phyloP scores from a whole-genome alignment of 53 echinoderm and acorn worm species.

The Stichopus horrens region DNA sequence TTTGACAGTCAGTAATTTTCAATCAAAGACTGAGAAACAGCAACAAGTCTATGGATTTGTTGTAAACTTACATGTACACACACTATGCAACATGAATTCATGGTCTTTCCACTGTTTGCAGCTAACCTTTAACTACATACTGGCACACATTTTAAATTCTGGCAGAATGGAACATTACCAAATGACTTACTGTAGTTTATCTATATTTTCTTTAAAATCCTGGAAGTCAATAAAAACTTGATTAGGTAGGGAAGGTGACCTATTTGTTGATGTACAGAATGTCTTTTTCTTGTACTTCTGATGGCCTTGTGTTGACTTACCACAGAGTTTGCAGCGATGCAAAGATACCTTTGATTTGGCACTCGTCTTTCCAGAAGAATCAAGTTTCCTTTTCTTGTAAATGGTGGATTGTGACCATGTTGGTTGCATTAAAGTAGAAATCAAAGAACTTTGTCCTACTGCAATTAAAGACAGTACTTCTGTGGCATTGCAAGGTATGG shows the following conservation, averaged over 20 bases:
- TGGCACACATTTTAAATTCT: too few species aligned
- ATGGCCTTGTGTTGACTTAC: background rate
- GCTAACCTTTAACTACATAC: too few species aligned
- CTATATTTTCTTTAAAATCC: conserved; percentile 5
- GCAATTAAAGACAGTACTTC: too few species aligned
- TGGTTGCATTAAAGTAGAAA: background rate
- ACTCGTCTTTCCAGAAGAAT: background rate
- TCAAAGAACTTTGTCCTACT: background rate
- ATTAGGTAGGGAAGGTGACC: background rate
- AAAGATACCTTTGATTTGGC: background rate
- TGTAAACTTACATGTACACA: too few species aligned
- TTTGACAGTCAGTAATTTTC: too few species aligned
- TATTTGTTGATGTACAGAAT: background rate
- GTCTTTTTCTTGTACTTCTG: conserved; percentile 8
- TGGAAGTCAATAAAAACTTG: background rate
- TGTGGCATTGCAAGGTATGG: too few species aligned
- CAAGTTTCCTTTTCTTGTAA: conserved; percentile 1
- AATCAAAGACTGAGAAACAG: too few species aligned
- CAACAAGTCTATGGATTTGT: too few species aligned
- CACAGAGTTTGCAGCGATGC: conserved; percentile 1
- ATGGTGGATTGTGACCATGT: background rate
- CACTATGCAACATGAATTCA: too few species aligned
- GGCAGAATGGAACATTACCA: too few species aligned
- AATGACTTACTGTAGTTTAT: background rate
- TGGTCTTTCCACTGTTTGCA: too few species aligned